Base-by-base conservation (phyloP, 2,113 vertebrate species). In the Anarrhichthys ocellatus region DNA sequence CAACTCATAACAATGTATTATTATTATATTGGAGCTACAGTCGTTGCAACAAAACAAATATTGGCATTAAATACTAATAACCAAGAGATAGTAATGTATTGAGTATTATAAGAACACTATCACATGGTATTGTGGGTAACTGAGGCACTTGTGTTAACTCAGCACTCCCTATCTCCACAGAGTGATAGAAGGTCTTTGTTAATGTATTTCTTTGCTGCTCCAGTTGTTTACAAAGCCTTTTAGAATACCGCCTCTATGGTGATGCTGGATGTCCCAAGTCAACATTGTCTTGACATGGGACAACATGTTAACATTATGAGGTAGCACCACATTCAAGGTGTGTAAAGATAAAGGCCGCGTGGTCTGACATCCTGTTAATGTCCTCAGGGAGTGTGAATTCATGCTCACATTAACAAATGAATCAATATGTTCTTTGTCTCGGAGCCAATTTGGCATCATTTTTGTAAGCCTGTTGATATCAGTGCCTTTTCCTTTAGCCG, bases 321-420 rank as follows among this genome's bases (percentile, higher is more conserved):
- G 17, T 14, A 56, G 46, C 18, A 67, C 27, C 62, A 67, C 40
- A 8, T 59, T 69, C 62, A 42, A 11, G 62, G 20, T 58, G 65
- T 63, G 54, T 10, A 54, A 22, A 78, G 80, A 91, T 83, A 89
- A 89, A 87, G 54, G 3, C 69, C 27, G 62, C 50, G 56, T 48
- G 22, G 29, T 42, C 58, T 63, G 40, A 67, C 70, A 68, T 66
- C 77, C 36, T 75, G 78, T 72, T 81, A 56, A 81, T 75, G 72
- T 78, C 64, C 73, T 78, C 50, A n/a, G 38, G 42, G 34, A 52
- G 68, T 42, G 40, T 81, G 22, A 66, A 62, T 62, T 54, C 9
- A 72, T 27, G 10, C 11, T 68, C 61, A 62, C 64, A 70, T 75
- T 42, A 24, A 58, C 6, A 58, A 76, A 80, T 82, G 0, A 63